Conservation (phyloP, 2,888 invertebrate genomes). For the Noctua janthe region DNA sequence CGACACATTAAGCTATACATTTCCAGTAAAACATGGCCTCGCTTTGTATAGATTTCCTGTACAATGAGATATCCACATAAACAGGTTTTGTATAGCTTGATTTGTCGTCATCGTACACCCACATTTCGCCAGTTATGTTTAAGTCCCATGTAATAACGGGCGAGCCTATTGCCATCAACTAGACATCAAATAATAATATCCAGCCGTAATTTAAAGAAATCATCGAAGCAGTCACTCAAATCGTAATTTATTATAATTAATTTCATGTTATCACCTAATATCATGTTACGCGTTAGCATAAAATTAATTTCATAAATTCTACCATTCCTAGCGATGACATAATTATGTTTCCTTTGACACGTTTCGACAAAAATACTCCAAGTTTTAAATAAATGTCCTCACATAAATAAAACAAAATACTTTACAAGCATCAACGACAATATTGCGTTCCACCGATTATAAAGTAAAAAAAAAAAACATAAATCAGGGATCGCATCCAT, state of each 20-base stretch:
- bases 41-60: too few relatives aligned
- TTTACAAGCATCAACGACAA: conserved; percentile 35
- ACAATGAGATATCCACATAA: too few relatives aligned
- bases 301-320: conserved; percentile 37
- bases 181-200: neutral
- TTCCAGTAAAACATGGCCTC: too few relatives aligned
- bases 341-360: conserved; percentile 54
- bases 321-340: conserved; percentile 35
- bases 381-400: conserved; percentile 17
- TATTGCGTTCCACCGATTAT: conserved; percentile 51
- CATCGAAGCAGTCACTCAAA: conserved; percentile 25
- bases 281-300: conserved; percentile 32
- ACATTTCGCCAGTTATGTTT: neutral
- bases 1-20: too few relatives aligned
- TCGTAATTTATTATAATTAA: conserved; percentile 54
- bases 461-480: conserved; percentile 53
- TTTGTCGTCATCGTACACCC: neutral
- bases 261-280: conserved; percentile 40
- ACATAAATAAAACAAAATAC: conserved; percentile 33
- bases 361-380: conserved; percentile 13
- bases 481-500: conserved; percentile 65
- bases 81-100: too few relatives aligned
- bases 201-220: conserved; percentile 17
- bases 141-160: neutral
- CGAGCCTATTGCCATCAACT: neutral